Evolutionary conservation across 2,888 invertebrate species (phyloP).

Genomic region (Dioctria linearis): DNA sequence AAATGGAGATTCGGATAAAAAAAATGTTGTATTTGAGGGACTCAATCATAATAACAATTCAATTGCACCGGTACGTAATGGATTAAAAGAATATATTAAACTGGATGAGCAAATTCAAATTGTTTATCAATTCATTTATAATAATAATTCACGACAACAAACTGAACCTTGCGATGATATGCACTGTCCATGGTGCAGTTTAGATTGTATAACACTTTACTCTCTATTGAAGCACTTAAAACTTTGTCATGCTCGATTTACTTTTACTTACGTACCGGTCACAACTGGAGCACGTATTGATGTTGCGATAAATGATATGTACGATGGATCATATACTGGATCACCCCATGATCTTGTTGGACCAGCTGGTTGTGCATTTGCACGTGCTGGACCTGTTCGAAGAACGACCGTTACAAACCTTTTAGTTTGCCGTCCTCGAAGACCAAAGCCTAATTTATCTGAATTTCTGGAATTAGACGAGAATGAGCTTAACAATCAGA

Average conservation of each 20-base stretch:
- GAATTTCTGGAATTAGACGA: constrained; percentile 93
- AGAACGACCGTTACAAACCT: constrained; percentile 77
- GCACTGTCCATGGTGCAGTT: constrained; percentile 96
- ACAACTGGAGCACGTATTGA: constrained; percentile 84
- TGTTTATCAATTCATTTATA: constrained; percentile 96
- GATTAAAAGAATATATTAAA: constrained; percentile 7
- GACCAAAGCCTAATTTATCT: constrained; percentile 77
- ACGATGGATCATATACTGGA: constrained; percentile 95
- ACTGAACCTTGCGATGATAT: constrained; percentile 95
- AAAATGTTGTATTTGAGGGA: constrained; percentile 64
- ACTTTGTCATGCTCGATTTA: constrained; percentile 93
- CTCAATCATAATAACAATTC: constrained; percentile 63
- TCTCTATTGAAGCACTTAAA: constrained; percentile 94
- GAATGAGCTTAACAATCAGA: constrained; percentile 86
- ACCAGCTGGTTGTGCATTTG: constrained; percentile 78
- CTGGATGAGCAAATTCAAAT: constrained; percentile 79
- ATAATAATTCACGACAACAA: constrained; percentile 94
- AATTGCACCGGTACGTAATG: constrained; percentile 56
- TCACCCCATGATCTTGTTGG: constrained; percentile 91
- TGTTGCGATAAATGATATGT: constrained; percentile 94
- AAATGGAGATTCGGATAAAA: constrained; percentile 67
- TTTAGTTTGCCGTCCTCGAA: constrained; percentile 75
- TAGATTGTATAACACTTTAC: constrained; percentile 90
- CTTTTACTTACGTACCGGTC: constrained; percentile 82
- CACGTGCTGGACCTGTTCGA: constrained; percentile 77